These are phyloP conservation scores for Natrix natrix DNA, from an alignment of 2,797 vertebrate species.

Conservation along the genomic window DNA sequence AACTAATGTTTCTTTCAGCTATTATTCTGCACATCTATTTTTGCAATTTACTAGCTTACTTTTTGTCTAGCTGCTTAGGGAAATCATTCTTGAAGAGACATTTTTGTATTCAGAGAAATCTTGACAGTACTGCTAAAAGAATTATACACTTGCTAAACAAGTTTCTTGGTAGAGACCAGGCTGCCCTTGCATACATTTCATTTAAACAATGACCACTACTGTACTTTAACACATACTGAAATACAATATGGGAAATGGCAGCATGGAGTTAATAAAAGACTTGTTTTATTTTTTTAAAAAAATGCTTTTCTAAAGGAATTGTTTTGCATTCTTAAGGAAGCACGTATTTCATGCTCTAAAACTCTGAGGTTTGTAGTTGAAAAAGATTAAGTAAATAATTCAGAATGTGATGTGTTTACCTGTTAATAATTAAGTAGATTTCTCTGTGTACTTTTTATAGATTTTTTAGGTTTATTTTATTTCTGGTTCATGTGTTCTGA, in stretches of 20 bases:
- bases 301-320: slow-evolving; percentile 55
- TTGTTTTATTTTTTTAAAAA: background rate
- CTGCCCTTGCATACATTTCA: background rate
- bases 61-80: slow-evolving; percentile 1
- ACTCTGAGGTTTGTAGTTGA: slow-evolving; percentile 70
- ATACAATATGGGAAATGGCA: slow-evolving; percentile 39
- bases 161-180: background rate
- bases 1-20: background rate
- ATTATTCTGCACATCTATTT: slow-evolving; percentile 16
- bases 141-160: slow-evolving; percentile 34
- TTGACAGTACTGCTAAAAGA: background rate
- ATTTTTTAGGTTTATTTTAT: slow-evolving; percentile 61
- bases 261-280: slow-evolving; percentile 56
- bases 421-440: slow-evolving; percentile 78
- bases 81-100: background rate
- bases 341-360: slow-evolving; percentile 69
- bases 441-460: slow-evolving; percentile 73
- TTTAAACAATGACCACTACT: slow-evolving; percentile 25
- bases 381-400: slow-evolving; percentile 77
- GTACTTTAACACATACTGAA: slow-evolving; percentile 42
- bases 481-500: slow-evolving; percentile 52
- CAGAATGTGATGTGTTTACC: slow-evolving; percentile 73
- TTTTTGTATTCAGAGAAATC: slow-evolving; percentile 2
- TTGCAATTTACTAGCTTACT: background rate
- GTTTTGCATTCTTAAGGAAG: slow-evolving; percentile 63